Conservation (phyloP, 2,113 vertebrate genomes). For the Vidua chalybeata region DNA sequence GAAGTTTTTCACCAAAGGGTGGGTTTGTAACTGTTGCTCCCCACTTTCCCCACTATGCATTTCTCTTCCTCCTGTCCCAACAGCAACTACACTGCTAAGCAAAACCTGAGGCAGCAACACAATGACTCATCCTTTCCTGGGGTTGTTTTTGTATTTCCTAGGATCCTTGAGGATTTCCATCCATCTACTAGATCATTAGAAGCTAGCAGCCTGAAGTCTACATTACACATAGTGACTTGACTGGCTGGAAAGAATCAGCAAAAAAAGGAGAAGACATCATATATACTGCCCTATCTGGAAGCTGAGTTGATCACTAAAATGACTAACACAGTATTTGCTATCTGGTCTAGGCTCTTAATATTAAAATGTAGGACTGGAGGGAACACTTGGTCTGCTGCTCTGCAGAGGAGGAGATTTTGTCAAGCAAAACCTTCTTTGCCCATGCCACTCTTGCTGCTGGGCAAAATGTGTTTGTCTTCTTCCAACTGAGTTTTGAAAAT, state of each 20-base stretch:
- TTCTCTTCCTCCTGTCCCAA: neutral
- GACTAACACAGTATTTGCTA: neutral
- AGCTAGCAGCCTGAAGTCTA: neutral
- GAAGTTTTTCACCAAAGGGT: neutral
- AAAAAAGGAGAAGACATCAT: neutral
- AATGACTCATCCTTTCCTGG: neutral
- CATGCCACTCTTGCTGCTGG: neutral
- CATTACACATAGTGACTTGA: neutral
- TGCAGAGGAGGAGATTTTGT: neutral
- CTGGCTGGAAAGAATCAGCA: neutral
- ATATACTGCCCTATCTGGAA: neutral
- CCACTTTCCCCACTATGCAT: neutral
- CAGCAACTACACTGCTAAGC: neutral
- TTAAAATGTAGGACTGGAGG: neutral
- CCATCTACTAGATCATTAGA: neutral
- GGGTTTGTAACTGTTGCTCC: neutral
- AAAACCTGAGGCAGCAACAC: neutral
- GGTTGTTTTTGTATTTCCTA: neutral
- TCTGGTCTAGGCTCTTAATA: neutral
- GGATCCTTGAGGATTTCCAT: neutral
- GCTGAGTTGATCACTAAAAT: rapidly evolving
- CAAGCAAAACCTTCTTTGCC: neutral
- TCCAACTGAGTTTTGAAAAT: neutral
- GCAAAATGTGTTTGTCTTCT: neutral
- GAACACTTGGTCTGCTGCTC: neutral